Conservation (phyloP, 2,113 vertebrate genomes). For the Oceanodroma tethys region DNA sequence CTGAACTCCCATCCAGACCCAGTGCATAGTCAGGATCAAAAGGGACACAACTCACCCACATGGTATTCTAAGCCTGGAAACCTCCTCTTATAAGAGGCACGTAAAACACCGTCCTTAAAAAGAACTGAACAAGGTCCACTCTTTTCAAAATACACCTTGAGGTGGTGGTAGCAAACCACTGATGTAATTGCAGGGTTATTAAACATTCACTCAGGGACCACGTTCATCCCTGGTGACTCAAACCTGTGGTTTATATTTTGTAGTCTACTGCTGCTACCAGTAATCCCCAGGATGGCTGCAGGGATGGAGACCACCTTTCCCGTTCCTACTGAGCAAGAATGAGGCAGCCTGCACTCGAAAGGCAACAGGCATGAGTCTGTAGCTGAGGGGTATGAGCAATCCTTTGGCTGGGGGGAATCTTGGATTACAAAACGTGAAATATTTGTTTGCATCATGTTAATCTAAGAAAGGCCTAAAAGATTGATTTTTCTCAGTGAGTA, state of each 20-base stretch:
- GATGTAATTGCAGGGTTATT: background rate
- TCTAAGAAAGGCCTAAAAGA: background rate
- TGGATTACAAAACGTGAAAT: background rate
- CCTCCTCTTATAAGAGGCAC: background rate
- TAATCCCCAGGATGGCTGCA: background rate
- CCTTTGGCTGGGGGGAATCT: background rate
- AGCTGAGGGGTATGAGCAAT: background rate
- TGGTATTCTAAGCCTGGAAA: background rate
- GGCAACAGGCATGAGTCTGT: background rate
- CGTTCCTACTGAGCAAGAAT: background rate
- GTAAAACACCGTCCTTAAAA: background rate
- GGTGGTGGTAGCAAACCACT: background rate
- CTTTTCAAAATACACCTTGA: background rate
- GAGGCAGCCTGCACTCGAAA: background rate
- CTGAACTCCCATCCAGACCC: background rate
- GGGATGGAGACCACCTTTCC: background rate
- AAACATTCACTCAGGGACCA: background rate
- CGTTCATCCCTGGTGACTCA: background rate
- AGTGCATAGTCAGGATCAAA: background rate
- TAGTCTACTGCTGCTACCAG: background rate
- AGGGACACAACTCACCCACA: background rate
- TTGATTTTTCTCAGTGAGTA: background rate
- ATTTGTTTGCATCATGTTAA: background rate
- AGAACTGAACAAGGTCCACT: background rate
- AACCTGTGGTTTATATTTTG: background rate